Conservation (phyloP, 2,888 invertebrate genomes). For the Drosophila fungiperda region DNA sequence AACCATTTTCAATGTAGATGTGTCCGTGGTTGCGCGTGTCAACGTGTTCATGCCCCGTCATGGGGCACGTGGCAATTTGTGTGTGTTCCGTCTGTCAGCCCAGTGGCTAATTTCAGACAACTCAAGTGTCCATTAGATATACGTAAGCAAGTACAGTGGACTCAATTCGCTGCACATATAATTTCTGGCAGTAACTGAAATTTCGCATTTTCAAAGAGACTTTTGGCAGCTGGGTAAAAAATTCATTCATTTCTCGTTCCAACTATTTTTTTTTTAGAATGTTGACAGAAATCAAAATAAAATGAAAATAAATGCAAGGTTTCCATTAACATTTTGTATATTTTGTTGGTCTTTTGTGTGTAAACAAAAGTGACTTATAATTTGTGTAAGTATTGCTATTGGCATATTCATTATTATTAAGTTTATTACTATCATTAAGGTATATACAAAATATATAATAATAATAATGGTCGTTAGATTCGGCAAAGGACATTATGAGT, state of each 20-base stretch:
- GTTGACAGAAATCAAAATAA: background rate
- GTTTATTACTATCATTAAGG: background rate
- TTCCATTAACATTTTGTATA: background rate
- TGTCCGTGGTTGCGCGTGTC: slow-evolving; percentile 1
- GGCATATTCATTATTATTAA: background rate
- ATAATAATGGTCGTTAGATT: background rate
- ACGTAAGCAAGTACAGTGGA: background rate
- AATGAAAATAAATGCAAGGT: no score
- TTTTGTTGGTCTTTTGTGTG: background rate
- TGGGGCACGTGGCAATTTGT: slow-evolving; percentile 19
- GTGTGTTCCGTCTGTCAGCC: slow-evolving; percentile 17
- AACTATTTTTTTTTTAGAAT: background rate
- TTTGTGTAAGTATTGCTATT: background rate
- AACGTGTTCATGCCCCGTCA: background rate
- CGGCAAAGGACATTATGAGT: background rate
- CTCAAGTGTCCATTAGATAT: slow-evolving; percentile 43
- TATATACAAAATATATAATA: background rate
- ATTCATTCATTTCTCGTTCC: background rate
- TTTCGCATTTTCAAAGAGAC: background rate
- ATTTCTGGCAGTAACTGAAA: no score
- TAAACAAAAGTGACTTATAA: background rate
- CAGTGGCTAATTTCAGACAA: slow-evolving; percentile 26
- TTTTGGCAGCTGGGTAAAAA: background rate
- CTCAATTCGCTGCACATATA: background rate
- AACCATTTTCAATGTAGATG: slow-evolving; percentile 36